Conservation (phyloP, 2,113 vertebrate species). For the Tonatia bakeri region DNA sequence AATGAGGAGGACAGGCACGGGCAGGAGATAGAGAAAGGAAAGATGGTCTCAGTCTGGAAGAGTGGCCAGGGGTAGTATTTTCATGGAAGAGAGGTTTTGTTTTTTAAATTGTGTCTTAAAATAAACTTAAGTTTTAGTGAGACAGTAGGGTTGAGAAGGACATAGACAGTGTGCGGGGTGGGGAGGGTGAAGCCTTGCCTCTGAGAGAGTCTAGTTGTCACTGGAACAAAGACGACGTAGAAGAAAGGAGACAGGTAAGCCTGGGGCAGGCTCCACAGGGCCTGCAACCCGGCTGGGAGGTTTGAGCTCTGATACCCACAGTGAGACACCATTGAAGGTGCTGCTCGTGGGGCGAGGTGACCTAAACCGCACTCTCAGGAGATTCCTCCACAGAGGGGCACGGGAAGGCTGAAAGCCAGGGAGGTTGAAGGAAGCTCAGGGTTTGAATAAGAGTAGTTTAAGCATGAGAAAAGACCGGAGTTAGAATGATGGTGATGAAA, state of each 20-base stretch:
- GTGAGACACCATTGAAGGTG: rapidly evolving
- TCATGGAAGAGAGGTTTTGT: background rate
- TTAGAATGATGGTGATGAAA: background rate
- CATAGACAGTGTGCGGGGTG: too few relatives aligned
- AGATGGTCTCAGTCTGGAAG: background rate
- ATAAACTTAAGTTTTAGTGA: background rate
- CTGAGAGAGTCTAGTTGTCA: background rate
- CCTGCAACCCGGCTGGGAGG: background rate
- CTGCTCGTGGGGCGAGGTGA: background rate
- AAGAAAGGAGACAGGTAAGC: background rate
- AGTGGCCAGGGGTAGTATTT: background rate
- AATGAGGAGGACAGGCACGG: background rate
- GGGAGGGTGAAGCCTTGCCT: background rate
- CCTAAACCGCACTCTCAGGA: background rate
- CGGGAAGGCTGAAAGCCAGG: background rate
- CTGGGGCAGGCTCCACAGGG: background rate
- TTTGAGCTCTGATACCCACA: background rate
- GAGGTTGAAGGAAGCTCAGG: background rate
- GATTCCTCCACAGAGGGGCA: background rate
- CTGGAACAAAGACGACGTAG: background rate
- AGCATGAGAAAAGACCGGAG: background rate
- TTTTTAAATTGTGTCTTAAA: background rate
- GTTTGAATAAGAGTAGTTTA: background rate
- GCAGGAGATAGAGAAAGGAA: background rate
- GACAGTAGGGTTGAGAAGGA: background rate